Evolutionary conservation across 2,797 vertebrate genomes (phyloP), one percentile per base, ranked within the genome.

Genomic region (Leptatherina wallacei): DNA sequence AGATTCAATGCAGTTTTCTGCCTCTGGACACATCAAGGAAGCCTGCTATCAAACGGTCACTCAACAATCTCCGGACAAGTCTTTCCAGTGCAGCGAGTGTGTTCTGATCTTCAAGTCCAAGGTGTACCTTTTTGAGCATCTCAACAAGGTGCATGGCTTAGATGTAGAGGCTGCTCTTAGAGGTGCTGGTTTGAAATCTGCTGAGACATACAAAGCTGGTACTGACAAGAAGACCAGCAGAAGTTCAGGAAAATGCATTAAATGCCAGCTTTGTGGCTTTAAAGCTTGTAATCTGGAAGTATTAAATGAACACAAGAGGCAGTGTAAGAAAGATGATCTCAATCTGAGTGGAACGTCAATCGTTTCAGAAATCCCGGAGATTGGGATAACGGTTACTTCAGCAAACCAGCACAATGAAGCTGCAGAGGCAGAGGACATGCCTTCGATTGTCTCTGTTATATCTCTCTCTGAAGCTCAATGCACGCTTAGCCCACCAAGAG

Each of bases 121-220:
- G 94, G 93, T 94, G 57, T 96, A 95, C 77, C 95, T 98, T 66
- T 94, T 94, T 65, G 95, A 97, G 69, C 97, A 98, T 77, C 95
- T 96, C 2, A 93, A 91, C 60, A 94, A 96, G 52, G 95, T 95
- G 73, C 97, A 97, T 56, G 93, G 92, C 38, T 49, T 83, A 7
- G 65, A 77, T 79, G 82, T 94, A 33, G 93, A 95, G 55, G 13
- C 61, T 5, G 75, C 84, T n/a, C 64, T 87, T 18, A 91, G 61
- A 79, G 93, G 92, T 49, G 94, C 92, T 63, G 94, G 89, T 84
- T 90, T 94, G 0, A 80, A 81, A 10, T 90, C 84, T n/a, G n/a
- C 90, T 3, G 85, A 76, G 12, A 54, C 90, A 36, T 47, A 87
- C 63, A 87, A 92, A 70, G 30, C 24, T 20, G 92, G 89, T 74